Conservation (phyloP, 2,888 invertebrate species). For the Rotaria sp. region DNA sequence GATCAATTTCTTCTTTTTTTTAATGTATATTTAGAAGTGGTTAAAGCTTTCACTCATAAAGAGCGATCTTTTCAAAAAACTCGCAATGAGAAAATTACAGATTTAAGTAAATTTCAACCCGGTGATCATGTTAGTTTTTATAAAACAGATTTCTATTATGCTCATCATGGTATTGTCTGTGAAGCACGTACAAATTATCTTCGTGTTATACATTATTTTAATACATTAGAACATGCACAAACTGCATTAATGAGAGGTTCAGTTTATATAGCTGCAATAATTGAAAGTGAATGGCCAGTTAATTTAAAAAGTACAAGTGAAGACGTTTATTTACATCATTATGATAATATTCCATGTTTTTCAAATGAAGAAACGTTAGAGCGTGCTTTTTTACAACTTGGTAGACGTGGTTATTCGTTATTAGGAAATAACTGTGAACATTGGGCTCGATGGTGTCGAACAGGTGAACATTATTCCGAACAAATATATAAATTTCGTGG, state of each 20-base stretch:
- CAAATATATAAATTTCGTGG: slow-evolving; percentile 7
- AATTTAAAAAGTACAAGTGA: neutral
- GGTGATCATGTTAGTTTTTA: slow-evolving; percentile 4
- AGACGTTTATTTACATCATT: slow-evolving; percentile 20
- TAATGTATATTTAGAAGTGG: neutral
- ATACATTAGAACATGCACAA: neutral
- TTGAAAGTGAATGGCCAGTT: slow-evolving; percentile 9
- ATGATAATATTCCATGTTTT: neutral
- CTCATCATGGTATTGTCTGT: slow-evolving; percentile 17
- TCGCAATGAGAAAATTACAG: neutral
- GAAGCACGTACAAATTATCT: slow-evolving; percentile 3
- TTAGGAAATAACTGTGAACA: slow-evolving; percentile 54
- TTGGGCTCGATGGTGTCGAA: slow-evolving; percentile 52
- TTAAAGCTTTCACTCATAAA: neutral
- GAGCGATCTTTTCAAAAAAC: neutral
- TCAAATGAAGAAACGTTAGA: slow-evolving; percentile 44
- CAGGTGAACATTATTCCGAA: slow-evolving; percentile 43
- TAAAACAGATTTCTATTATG: neutral
- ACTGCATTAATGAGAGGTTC: neutral
- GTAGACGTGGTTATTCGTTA: slow-evolving; percentile 50
- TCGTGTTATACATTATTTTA: slow-evolving; percentile 21
- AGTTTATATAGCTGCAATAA: neutral
- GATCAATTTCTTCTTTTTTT: neutral
- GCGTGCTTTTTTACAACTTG: slow-evolving; percentile 47
- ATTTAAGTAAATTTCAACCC: neutral